A percentile compares a stretch with the other conserved stretches of the same genome.
Conservation (phyloP, 2,113 vertebrate genomes). For the Ailuropoda melanoleuca region DNA sequence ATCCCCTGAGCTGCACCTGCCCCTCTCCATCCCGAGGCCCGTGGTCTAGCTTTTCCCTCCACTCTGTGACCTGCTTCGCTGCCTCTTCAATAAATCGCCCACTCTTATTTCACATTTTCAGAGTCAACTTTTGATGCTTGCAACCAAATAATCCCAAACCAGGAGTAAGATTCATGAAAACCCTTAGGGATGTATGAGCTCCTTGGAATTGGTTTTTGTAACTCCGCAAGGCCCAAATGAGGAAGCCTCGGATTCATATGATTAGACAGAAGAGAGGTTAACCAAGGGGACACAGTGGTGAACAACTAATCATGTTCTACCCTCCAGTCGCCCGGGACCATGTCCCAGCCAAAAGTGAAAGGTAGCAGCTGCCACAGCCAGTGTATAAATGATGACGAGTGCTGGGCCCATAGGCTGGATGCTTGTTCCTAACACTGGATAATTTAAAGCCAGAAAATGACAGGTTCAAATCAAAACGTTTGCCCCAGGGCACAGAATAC, state of each 20-base stretch:
- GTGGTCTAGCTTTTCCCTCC: neutral
- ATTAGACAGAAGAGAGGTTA: neutral
- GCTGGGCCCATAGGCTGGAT: neutral
- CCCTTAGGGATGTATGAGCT: neutral
- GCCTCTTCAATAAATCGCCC: neutral
- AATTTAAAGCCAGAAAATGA: constrained; percentile 65
- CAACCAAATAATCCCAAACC: constrained; percentile 12
- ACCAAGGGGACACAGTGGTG: neutral
- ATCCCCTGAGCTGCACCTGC: neutral
- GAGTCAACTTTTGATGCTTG: neutral
- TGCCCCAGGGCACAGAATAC: constrained; percentile 55
- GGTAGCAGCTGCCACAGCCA: neutral
- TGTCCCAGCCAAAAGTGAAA: neutral
- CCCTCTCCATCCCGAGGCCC: rapidly evolving
- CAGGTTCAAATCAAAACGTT: constrained; percentile 45
- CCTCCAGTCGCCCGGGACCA: neutral
- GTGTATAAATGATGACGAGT: neutral
- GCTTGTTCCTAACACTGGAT: neutral
- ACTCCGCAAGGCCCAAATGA: neutral
- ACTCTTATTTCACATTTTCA: neutral
- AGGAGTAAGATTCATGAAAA: neutral
- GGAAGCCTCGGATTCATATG: neutral
- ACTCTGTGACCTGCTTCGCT: neutral
- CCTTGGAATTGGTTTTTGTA: neutral
- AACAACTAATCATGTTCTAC: neutral